These are phyloP conservation scores for Dendrocincla tyrannina DNA, from an alignment of 2,797 vertebrate genomes.

Conservation along the genomic window DNA sequence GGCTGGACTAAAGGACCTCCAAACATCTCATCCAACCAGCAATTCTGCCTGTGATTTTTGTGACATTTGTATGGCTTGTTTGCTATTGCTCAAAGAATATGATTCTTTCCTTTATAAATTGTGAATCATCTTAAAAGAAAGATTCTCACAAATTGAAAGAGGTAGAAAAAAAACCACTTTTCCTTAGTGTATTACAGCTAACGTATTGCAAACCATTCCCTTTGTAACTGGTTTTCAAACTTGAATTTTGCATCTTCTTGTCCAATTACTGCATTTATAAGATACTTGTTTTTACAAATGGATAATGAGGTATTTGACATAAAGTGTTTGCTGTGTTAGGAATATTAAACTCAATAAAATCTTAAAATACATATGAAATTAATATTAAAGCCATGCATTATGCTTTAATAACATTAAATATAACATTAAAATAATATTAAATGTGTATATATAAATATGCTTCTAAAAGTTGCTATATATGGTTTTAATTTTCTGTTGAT, in stretches of 20 bases:
- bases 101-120: background rate
- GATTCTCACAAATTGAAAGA: background rate
- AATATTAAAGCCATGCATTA: slow-evolving; percentile 45
- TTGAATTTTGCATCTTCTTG: background rate
- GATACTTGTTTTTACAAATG: background rate
- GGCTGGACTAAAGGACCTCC: background rate
- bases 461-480: slow-evolving; percentile 17
- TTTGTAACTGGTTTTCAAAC: background rate
- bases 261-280: background rate
- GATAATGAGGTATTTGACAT: slow-evolving; percentile 4
- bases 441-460: background rate
- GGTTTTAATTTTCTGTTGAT: slow-evolving; percentile 43
- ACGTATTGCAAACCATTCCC: background rate
- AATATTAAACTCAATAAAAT: slow-evolving; percentile 15
- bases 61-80: background rate
- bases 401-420: background rate
- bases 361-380: background rate
- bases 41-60: background rate
- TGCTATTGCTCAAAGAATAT: background rate
- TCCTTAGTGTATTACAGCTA: background rate
- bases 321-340: background rate
- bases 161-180: background rate
- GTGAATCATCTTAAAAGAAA: background rate
- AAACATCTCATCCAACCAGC: background rate
- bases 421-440: background rate